phyloP scores from a whole-genome alignment of 2,888 invertebrate species.

The Sesamia inferens region DNA sequence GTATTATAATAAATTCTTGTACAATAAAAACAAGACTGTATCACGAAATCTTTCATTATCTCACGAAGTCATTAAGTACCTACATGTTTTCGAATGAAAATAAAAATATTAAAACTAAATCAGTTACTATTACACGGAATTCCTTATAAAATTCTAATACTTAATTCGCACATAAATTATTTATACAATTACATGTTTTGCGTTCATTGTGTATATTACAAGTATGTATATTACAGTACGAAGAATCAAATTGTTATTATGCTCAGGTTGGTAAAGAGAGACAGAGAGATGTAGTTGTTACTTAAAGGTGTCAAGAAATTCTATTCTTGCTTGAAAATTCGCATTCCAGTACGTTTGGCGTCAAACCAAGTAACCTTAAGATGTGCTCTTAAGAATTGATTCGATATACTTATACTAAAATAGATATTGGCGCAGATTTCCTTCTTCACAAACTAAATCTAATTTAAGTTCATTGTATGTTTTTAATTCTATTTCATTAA shows the following conservation, averaged over 20 bases:
- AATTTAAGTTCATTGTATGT: too few species aligned
- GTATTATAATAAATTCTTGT: constrained; percentile 27
- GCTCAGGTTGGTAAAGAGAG: neutral
- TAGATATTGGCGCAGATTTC: too few species aligned
- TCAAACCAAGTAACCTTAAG: constrained; percentile 9
- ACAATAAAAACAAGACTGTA: constrained; percentile 27
- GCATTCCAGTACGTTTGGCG: constrained; percentile 15
- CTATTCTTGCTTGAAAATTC: constrained; percentile 11
- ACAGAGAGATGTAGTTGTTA: neutral
- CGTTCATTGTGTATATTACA: neutral
- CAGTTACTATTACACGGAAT: neutral
- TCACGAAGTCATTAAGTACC: neutral
- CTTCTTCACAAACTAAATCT: too few species aligned
- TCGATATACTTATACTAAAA: neutral
- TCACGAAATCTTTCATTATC: neutral
- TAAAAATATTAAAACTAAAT: too few species aligned
- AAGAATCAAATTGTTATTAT: neutral
- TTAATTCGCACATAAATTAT: neutral
- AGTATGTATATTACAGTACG: neutral
- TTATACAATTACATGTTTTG: constrained; percentile 17
- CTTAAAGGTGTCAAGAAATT: constrained; percentile 8
- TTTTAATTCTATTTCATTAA: too few species aligned
- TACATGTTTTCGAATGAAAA: neutral
- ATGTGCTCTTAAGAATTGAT: neutral
- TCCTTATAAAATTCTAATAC: constrained; percentile 16